Evolutionary conservation across 1,140 invertebrate species (phyloP), one percentile per base, ranked within the genome.

Genomic region (Euura lappo): DNA sequence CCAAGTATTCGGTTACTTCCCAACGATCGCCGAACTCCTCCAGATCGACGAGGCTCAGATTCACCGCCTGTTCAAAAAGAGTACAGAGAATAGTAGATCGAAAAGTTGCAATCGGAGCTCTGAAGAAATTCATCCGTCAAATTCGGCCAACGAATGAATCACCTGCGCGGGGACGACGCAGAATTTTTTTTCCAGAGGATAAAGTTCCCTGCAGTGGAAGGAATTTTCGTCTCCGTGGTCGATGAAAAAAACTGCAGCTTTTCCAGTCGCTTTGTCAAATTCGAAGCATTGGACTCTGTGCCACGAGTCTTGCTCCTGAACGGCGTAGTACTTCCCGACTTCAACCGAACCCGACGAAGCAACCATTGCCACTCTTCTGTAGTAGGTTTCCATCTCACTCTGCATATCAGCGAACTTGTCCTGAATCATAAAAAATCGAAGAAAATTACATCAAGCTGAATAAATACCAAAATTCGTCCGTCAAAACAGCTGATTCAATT

Each of bases 181-280:
- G 76, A 92, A 93, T 70, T 90, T 85, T 8, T 86, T 84, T 47
- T 89, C 86, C 3, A 94, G 81, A 4, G 86, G 79, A 74, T 89
- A 90, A 2, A 94, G 83, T 28, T 87, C 81, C 2, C 81, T 77
- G 4, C 84, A 77, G n/a, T 81, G 74, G 4, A 92, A 87, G 0
- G 77, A 72, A 28, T 90, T 89, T 70, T 89, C 89, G 73, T 92
- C 91, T 2, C 93, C 92, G 68, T 88, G 89, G 76, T 93, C 93
- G 3, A 93, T 90, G 8, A 92, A 89, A 64, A 91, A 91, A 68
- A 92, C 90, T 2, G 85, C 83, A 7, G 89, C 89, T 7, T 82
- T 78, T 42, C 87, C 81, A 2, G 84, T 82, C 2, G 86, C 70
- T 0, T 72, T 46, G 66, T 86, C 75, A 7, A 89, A 82, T 43